A percentile compares a stretch with the other conserved stretches of the same genome.
Conservation (phyloP, 1,140 invertebrate genomes). For the Cydia fagiglandana region DNA sequence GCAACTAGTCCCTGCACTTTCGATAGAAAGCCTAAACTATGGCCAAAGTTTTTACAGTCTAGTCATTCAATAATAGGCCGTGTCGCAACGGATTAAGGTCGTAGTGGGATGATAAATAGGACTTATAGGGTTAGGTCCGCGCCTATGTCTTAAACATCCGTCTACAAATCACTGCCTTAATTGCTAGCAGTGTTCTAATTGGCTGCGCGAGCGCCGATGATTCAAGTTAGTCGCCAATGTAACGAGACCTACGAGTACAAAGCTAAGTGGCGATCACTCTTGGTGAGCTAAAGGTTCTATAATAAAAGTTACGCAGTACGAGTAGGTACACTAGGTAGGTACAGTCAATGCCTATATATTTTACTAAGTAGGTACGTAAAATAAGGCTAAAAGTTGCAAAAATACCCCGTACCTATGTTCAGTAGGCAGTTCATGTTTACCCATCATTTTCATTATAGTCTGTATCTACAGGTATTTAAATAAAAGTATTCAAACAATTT, state of each 20-base stretch:
- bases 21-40: background rate
- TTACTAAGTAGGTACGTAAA: too few species aligned
- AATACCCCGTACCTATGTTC: too few species aligned
- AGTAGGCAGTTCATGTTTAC: too few species aligned
- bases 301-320: too few species aligned
- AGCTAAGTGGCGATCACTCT: too few species aligned
- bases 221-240: background rate
- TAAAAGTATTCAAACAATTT: too few species aligned
- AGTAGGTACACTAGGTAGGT: too few species aligned
- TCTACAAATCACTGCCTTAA: conserved; percentile 43
- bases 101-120: background rate
- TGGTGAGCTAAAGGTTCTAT: too few species aligned
- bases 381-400: too few species aligned
- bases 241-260: background rate
- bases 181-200: conserved; percentile 29
- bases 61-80: background rate
- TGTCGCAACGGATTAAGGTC: background rate
- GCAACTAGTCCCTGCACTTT: background rate
- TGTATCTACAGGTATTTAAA: too few species aligned
- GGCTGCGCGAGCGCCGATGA: background rate
- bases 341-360: too few species aligned
- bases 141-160: conserved; percentile 36
- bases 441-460: too few species aligned
- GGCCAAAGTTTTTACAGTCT: background rate
- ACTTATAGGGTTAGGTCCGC: background rate